Base-by-base conservation (phyloP, 2,113 vertebrate species). In the Nerophis ophidion region DNA sequence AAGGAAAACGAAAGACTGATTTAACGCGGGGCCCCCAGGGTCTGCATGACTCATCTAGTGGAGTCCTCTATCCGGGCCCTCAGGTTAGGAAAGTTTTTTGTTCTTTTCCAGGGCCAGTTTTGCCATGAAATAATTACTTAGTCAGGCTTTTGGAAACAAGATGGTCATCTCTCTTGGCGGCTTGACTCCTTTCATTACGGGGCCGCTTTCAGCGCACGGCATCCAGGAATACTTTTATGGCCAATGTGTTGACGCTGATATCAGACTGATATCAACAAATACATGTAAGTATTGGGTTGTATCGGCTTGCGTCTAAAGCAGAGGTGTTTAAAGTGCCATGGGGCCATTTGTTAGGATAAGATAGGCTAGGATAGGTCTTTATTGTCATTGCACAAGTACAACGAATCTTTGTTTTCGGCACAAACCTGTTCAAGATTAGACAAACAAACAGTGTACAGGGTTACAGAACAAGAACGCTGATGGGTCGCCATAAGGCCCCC, bases 41-140 rank as follows among this genome's bases (percentile, higher is more conserved):
- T 70, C 49, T 80, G 76, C 71, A 72, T 74, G 81, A 81, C 72
- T 81, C 70, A 76, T 80, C 66, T 66, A 33, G 17, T 66, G 64
- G 63, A 71, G 72, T 74, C 66, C 63, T 60, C n/a, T 65, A 64
- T 61, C 46, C 61, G 47, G 68, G 59, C 66, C 79, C 77, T 57
- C 58, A 56, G 75, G 79, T 83, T 56, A 53, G 66, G 68, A 72
- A 55, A 62, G 63, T 68, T 65, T 67, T 69, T 26, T 26, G 1
- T 26, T 2, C 3, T 60, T 58, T 65, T 76, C 71, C 26, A 5
- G 48, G 74, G 80, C 49, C 58, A 57, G 62, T 78, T 72, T 74
- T 75, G 56, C 72, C 76, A 15, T 81, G 73, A 84, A 74, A 80
- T 63, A 71, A 80, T 67, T 80, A 74, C 69, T 84, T 84, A 77